Evolutionary conservation across 2,113 vertebrate species (phyloP).

Genomic region (Aphelocoma coerulescens): DNA sequence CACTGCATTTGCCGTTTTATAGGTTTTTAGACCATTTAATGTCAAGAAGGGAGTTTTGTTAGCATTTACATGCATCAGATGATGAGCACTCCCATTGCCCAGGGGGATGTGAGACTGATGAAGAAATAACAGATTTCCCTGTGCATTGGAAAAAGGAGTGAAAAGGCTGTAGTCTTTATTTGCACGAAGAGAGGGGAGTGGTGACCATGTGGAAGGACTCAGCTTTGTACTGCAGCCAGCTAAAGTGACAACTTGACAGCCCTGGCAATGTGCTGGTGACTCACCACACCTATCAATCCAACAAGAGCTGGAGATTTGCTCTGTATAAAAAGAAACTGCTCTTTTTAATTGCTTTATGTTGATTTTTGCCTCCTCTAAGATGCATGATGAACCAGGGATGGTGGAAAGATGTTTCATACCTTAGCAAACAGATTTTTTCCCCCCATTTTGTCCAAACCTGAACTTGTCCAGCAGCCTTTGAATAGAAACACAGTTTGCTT

Average conservation of each 20-base stretch:
- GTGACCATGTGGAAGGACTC: background rate
- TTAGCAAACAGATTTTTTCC: background rate
- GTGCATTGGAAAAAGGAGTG: background rate
- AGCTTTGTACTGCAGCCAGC: background rate
- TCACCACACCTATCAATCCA: background rate
- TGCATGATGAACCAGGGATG: background rate
- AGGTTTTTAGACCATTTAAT: background rate
- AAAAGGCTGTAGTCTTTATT: background rate
- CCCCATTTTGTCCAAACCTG: background rate
- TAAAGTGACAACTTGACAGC: background rate
- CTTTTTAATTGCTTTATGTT: background rate
- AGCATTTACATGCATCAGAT: background rate
- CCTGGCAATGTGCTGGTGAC: background rate
- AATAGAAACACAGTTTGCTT: background rate
- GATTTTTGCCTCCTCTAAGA: background rate
- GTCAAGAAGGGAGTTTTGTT: background rate
- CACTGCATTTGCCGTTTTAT: background rate
- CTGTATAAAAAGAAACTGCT: background rate
- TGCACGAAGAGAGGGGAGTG: background rate
- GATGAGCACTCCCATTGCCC: background rate
- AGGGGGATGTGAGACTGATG: background rate
- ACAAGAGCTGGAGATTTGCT: background rate
- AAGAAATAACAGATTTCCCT: slow-evolving; percentile 2
- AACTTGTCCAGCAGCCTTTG: background rate
- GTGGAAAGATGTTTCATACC: background rate